phyloP scores from a whole-genome alignment of 2,797 vertebrate genomes.

The Paramormyrops hopkinsi region DNA sequence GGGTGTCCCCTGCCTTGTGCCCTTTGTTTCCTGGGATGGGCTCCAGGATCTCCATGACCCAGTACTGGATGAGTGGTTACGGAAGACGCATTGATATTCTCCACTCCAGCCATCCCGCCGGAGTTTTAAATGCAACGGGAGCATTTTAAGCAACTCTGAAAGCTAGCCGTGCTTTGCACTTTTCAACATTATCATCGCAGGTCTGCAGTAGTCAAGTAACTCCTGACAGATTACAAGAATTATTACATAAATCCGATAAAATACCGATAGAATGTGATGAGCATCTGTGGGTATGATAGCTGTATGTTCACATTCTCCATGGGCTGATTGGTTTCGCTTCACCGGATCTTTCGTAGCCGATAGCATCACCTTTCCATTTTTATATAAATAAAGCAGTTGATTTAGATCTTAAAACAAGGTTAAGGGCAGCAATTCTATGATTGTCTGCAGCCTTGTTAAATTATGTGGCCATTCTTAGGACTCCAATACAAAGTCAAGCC shows the following conservation, averaged over 20 bases:
- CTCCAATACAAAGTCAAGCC: slow-evolving; percentile 41
- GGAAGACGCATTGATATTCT: background rate
- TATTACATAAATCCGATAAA: background rate
- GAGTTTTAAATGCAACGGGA: background rate
- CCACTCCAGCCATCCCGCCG: background rate
- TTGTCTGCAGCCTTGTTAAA: background rate
- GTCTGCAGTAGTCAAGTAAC: background rate
- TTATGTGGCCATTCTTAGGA: background rate
- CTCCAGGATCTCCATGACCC: background rate
- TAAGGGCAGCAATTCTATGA: background rate
- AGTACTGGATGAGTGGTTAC: background rate
- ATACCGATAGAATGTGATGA: background rate
- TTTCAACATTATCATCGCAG: background rate
- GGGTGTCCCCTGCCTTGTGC: background rate
- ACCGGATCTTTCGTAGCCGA: background rate
- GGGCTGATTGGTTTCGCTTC: background rate
- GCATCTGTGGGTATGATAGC: background rate
- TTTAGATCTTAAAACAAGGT: background rate
- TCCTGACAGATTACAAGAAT: background rate
- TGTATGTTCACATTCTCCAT: background rate
- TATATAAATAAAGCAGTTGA: background rate
- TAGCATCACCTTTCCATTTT: background rate
- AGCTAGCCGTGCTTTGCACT: background rate
- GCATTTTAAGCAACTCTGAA: background rate
- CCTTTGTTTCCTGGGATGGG: background rate